Percentiles rank a stretch among this genome's conserved stretches.
These are phyloP conservation scores for Drosophila testacea DNA, from an alignment of 2,888 invertebrate species.

Conservation along the genomic window DNA sequence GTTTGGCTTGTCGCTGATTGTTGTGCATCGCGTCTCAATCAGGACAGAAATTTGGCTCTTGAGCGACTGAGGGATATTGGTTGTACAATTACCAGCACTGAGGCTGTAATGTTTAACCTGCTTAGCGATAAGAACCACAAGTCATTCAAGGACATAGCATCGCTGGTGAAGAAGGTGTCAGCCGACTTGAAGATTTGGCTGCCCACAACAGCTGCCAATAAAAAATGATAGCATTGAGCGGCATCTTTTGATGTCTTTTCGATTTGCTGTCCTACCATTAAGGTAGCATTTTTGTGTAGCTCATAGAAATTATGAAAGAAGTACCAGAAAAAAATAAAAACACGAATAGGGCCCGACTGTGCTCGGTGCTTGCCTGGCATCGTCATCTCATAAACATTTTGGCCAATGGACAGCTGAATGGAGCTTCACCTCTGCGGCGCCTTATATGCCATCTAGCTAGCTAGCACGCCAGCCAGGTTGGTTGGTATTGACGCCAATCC, in stretches of 20 bases:
- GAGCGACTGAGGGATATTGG: conserved; percentile 91
- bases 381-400: conserved; percentile 76
- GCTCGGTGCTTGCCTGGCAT: conserved; percentile 30
- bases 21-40: conserved; percentile 90
- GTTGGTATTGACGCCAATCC: conserved; percentile 47
- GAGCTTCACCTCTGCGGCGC: conserved; percentile 68
- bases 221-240: conserved; percentile 23
- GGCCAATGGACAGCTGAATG: conserved; percentile 76
- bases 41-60: conserved; percentile 89
- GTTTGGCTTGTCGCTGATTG: conserved; percentile 93
- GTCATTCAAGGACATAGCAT: conserved; percentile 89
- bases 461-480: conserved; percentile 20
- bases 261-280: conserved; percentile 31
- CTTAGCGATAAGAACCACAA: conserved; percentile 90
- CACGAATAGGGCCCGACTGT: conserved; percentile 37
- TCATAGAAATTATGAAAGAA: conserved; percentile 74
- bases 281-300: conserved; percentile 48
- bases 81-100: conserved; percentile 91
- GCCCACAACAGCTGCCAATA: conserved; percentile 34
- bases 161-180: conserved; percentile 86
- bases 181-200: conserved; percentile 73
- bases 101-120: conserved; percentile 92
- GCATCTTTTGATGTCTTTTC: conserved; percentile 47
- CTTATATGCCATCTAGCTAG: conserved; percentile 62
- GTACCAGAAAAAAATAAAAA: conserved; percentile 34